Conservation (phyloP, 2,113 vertebrate genomes). For the Tiliqua scincoides region DNA sequence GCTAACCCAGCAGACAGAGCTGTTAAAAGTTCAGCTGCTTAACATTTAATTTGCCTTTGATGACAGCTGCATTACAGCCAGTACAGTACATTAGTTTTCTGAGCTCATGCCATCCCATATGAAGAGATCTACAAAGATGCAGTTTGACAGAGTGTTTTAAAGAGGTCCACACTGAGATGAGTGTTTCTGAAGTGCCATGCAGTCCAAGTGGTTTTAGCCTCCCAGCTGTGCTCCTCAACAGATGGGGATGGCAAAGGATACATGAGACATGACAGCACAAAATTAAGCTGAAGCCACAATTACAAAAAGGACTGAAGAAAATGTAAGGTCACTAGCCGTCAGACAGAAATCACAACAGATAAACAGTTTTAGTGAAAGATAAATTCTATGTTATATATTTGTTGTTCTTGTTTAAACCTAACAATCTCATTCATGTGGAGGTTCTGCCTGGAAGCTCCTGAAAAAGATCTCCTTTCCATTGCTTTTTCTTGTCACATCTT, state of each 20-base stretch:
- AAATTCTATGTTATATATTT: slow-evolving; percentile 29
- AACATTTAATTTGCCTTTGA: slow-evolving; percentile 55
- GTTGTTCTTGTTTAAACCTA: neutral
- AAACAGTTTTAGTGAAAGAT: slow-evolving; percentile 64
- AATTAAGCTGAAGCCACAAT: slow-evolving; percentile 59
- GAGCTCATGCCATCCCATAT: slow-evolving; percentile 31
- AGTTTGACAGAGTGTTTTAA: slow-evolving; percentile 70
- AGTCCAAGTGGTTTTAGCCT: slow-evolving; percentile 63
- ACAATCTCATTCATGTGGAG: neutral
- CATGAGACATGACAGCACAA: slow-evolving; percentile 48
- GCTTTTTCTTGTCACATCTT: neutral
- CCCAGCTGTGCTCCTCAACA: slow-evolving; percentile 63
- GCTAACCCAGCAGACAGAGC: slow-evolving; percentile 42
- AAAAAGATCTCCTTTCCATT: slow-evolving; percentile 29
- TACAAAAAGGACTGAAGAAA: slow-evolving; percentile 55
- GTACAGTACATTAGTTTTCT: slow-evolving; percentile 31
- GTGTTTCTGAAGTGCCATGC: slow-evolving; percentile 57
- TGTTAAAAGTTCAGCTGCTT: slow-evolving; percentile 63
- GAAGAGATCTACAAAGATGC: slow-evolving; percentile 57
- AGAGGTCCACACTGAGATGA: slow-evolving; percentile 69
- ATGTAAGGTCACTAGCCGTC: slow-evolving; percentile 57
- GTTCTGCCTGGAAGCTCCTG: slow-evolving; percentile 30
- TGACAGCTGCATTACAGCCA: slow-evolving; percentile 29
- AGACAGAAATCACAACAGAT: slow-evolving; percentile 59
- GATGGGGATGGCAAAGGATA: slow-evolving; percentile 46